These are phyloP conservation scores for Maniola hyperantus DNA, from an alignment of 2,888 invertebrate species.

Conservation along the genomic window DNA sequence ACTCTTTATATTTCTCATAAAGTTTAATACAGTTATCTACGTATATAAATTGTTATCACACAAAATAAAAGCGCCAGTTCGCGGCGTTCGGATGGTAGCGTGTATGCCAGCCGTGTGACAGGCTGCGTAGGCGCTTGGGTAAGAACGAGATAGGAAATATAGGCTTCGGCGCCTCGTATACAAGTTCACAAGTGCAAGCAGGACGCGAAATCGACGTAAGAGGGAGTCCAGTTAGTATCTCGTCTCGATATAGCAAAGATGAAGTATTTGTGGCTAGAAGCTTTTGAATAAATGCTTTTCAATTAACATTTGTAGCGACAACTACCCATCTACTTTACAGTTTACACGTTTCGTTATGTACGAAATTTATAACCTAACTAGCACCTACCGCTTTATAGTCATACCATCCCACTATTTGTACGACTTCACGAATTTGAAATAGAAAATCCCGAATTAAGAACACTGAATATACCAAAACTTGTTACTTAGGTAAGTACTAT, in stretches of 20 bases:
- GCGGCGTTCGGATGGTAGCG: constrained; percentile 65
- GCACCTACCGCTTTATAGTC: not conserved
- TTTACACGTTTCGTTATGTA: constrained; percentile 26
- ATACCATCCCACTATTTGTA: not conserved
- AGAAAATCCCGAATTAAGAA: not conserved
- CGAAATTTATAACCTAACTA: constrained; percentile 27
- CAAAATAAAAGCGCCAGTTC: constrained; percentile 57
- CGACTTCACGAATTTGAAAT: not conserved
- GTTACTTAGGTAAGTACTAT: not conserved
- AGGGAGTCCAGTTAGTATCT: constrained; percentile 77
- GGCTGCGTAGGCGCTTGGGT: constrained; percentile 63
- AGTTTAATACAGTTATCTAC: constrained; percentile 34
- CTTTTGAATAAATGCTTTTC: constrained; percentile 46
- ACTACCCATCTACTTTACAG: constrained; percentile 16
- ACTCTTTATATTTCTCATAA: constrained; percentile 30
- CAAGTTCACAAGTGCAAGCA: constrained; percentile 53
- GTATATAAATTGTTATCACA: constrained; percentile 47
- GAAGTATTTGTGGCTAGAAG: constrained; percentile 61
- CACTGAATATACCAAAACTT: not conserved
- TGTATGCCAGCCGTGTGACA: constrained; percentile 66
- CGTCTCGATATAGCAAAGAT: constrained; percentile 63
- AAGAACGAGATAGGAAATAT: constrained; percentile 63
- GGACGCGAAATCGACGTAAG: constrained; percentile 64
- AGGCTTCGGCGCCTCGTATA: constrained; percentile 68
- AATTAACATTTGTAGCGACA: constrained; percentile 36